A percentile compares a stretch with the other conserved stretches of the same genome.
These are phyloP conservation scores for Eupithecia tripunctaria DNA, from an alignment of 2,888 invertebrate genomes.

Conservation along the genomic window DNA sequence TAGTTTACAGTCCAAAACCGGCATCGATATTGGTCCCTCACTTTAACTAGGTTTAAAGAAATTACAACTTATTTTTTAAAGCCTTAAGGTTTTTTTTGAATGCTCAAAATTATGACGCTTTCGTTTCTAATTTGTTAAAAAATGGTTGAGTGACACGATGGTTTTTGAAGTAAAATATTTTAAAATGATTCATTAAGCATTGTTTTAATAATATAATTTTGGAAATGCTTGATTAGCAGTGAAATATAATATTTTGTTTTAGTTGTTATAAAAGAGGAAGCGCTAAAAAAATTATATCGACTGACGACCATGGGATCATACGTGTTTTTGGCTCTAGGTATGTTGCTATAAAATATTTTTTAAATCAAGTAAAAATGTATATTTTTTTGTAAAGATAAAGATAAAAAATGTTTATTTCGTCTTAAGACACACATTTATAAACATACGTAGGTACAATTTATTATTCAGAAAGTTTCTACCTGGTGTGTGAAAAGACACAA, in stretches of 20 bases:
- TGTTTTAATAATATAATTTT: background rate
- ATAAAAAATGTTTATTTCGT: too few relatives aligned
- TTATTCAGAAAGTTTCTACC: too few relatives aligned
- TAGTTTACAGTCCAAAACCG: constrained; percentile 15
- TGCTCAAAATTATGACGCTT: background rate
- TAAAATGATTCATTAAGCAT: background rate
- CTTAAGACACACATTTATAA: too few relatives aligned
- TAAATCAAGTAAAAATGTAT: too few relatives aligned
- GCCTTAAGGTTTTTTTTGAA: background rate
- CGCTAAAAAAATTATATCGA: background rate
- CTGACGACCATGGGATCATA: background rate
- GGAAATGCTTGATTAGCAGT: background rate
- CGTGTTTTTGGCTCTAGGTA: constrained; percentile 4
- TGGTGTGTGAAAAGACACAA: too few relatives aligned
- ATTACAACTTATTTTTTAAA: background rate
- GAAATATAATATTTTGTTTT: background rate
- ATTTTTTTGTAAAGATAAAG: too few relatives aligned
- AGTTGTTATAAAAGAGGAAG: constrained; percentile 1
- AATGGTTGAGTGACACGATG: background rate
- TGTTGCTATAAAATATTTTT: background rate
- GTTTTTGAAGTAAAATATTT: background rate
- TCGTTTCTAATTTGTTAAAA: constrained; percentile 1
- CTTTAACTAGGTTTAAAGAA: background rate
- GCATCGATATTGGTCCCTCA: background rate
- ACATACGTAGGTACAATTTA: too few relatives aligned